A percentile compares a stretch with the other conserved stretches of the same genome.
Evolutionary conservation across 2,888 invertebrate genomes (phyloP).

Genomic region (Sinentomon sp.): DNA sequence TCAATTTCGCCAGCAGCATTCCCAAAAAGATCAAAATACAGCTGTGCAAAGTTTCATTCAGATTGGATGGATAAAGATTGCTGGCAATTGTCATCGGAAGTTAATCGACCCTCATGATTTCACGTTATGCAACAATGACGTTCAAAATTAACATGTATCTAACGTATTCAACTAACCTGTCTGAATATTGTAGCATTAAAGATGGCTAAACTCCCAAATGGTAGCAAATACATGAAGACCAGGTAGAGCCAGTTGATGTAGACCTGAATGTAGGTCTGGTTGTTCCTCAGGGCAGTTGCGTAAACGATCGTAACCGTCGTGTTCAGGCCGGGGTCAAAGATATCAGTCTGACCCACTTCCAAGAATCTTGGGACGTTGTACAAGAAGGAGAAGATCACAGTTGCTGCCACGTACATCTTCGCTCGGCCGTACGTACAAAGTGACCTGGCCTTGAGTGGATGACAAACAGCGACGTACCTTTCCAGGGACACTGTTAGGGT

Average conservation of each 20-base stretch:
- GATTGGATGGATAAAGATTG: too few species aligned
- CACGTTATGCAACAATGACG: background rate
- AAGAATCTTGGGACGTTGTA: conserved; percentile 49
- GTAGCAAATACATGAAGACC: conserved; percentile 74
- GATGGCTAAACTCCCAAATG: conserved; percentile 59
- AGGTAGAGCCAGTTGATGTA: conserved; percentile 89
- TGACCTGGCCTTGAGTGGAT: conserved; percentile 59
- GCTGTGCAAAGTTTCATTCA: background rate
- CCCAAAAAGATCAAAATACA: background rate
- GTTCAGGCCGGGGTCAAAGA: conserved; percentile 8
- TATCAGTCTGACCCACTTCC: conserved; percentile 12
- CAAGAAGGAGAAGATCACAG: conserved; percentile 45
- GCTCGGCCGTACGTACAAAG: conserved; percentile 71
- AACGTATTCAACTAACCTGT: conserved; percentile 31
- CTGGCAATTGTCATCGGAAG: too few species aligned
- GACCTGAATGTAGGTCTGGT: conserved; percentile 44
- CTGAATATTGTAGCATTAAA: conserved; percentile 73
- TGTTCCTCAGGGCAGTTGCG: conserved; percentile 31
- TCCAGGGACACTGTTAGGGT: conserved; percentile 40
- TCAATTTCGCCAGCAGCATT: background rate
- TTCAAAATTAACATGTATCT: conserved; percentile 3
- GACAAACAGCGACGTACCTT: conserved; percentile 77
- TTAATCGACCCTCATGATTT: background rate
- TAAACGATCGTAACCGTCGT: conserved; percentile 15
- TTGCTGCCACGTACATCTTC: conserved; percentile 51